Evolutionary conservation across 2,113 vertebrate species (phyloP), one percentile per base, ranked within the genome.

Genomic region (Oophaga pumilio): DNA sequence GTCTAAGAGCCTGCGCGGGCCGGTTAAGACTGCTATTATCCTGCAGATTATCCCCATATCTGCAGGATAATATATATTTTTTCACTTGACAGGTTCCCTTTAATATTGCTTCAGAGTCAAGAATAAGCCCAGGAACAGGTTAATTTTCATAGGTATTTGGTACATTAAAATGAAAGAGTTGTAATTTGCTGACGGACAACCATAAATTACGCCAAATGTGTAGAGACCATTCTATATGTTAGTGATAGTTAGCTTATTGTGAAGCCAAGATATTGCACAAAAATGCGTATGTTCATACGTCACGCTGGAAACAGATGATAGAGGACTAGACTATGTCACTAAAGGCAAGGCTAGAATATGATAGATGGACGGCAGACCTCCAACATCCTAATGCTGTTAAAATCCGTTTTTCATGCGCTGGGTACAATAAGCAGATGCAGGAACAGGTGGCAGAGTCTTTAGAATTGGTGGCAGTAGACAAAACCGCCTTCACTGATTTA

Each of bases 401-500:
- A 88, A 88, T 80, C 76, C 28, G 56, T 71, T 28, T 74, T 81
- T 81, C n/a, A 49, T 82, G 13, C 17, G 28, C 83, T 83, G 43
- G 69, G 49, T 88, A 76, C 56, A 69, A 66, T 64, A 76, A 88
- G 49, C 86, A 88, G 86, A 76, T 82, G 68, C 28, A 88, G 28
- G 79, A 74, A 88, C 86, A 83, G 86, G 86, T 88, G 86, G 86
- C 80, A 53, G n/a, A 49, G 68, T 28, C 50, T 43, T 28, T 77
- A 52, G 60, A 77, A 77, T 26, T 77, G 81, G 82, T 59, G 81
- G 28, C 56, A 82, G 50, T 76, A 43, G 80, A 84, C 59, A 77
- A 18, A 68, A 68, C 74, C 73, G 10, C 68, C 56, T 84, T 10
- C 71, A 43, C 81, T 88, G 87, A 88, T 88, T 88, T 88, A 88